Evolutionary conservation across 37 sponge, comb jelly and placozoan genomes (phyloP).

Genomic region (Oopsacas minuta): DNA sequence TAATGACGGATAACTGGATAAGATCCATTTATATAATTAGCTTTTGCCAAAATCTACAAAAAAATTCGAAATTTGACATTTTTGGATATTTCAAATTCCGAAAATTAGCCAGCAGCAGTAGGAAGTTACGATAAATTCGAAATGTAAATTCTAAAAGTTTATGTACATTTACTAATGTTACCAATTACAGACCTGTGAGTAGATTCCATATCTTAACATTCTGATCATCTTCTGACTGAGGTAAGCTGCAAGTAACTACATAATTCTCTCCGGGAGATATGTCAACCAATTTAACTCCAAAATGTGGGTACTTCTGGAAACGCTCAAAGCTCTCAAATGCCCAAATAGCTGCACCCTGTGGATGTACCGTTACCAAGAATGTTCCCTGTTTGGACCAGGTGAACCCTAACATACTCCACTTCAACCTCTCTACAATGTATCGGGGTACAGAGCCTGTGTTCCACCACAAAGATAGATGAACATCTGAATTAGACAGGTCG

Average conservation of each 20-base stretch:
- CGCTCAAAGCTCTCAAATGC: conserved; percentile 60
- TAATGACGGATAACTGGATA: too few relatives aligned
- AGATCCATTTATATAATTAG: too few relatives aligned
- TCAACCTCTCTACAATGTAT: conserved; percentile 47
- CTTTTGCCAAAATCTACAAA: too few relatives aligned
- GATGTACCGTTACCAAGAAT: conserved; percentile 85
- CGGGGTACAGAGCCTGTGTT: conserved; percentile 7
- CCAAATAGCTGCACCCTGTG: conserved; percentile 85
- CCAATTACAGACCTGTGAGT: not conserved
- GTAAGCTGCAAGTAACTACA: not conserved
- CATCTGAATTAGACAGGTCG: not conserved
- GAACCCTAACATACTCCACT: conserved; percentile 83
- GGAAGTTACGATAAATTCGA: too few relatives aligned
- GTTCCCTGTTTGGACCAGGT: conserved; percentile 87
- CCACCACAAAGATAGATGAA: conserved; percentile 17
- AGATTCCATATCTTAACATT: conserved; percentile 12
- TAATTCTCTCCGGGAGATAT: conserved; percentile 97
- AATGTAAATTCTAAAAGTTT: too few relatives aligned
- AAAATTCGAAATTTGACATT: too few relatives aligned
- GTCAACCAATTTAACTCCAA: conserved; percentile 52
- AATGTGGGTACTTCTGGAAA: conserved; percentile 51
- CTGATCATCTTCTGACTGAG: not conserved
- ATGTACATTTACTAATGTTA: too few relatives aligned
- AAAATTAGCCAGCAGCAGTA: too few relatives aligned
- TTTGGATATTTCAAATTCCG: too few relatives aligned